phyloP scores from a whole-genome alignment of 2,888 invertebrate genomes.

The Chelonus formosanus region DNA sequence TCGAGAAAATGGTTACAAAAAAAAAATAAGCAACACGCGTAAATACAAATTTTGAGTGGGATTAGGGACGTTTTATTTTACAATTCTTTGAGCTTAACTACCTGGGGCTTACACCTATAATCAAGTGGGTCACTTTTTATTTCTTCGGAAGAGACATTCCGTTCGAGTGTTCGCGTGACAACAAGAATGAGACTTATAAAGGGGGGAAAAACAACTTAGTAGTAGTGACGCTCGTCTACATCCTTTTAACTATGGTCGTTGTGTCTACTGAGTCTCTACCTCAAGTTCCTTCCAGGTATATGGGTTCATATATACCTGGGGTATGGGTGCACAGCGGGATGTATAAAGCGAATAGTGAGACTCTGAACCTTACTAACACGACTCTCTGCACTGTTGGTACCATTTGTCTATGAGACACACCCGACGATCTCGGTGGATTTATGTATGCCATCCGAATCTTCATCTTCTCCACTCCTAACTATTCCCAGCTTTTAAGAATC shows the following conservation, averaged over 20 bases:
- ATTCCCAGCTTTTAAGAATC: not conserved
- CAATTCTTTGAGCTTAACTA: conserved; percentile 31
- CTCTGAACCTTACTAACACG: not conserved
- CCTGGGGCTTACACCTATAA: conserved; percentile 38
- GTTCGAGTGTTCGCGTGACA: conserved; percentile 32
- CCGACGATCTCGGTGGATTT: conserved; percentile 20
- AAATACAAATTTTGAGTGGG: conserved; percentile 6
- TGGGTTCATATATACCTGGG: conserved; percentile 12
- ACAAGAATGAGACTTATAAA: conserved; percentile 18
- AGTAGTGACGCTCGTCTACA: conserved; percentile 39
- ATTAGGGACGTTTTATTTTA: conserved; percentile 39
- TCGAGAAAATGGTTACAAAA: too few species aligned
- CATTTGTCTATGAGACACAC: conserved; percentile 49
- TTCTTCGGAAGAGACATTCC: conserved; percentile 32
- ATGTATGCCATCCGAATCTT: conserved; percentile 21
- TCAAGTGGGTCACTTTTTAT: conserved; percentile 39
- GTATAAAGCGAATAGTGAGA: conserved; percentile 34
- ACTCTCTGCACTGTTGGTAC: conserved; percentile 49
- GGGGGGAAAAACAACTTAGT: conserved; percentile 22
- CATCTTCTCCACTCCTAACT: not conserved
- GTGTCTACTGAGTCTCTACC: conserved; percentile 10
- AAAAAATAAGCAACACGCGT: too few species aligned
- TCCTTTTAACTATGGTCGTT: conserved; percentile 12
- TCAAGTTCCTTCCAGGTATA: conserved; percentile 39
- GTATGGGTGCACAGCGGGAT: conserved; percentile 30